Base-by-base conservation (phyloP, 1,140 invertebrate species). In the Monochamus saltuarius region DNA sequence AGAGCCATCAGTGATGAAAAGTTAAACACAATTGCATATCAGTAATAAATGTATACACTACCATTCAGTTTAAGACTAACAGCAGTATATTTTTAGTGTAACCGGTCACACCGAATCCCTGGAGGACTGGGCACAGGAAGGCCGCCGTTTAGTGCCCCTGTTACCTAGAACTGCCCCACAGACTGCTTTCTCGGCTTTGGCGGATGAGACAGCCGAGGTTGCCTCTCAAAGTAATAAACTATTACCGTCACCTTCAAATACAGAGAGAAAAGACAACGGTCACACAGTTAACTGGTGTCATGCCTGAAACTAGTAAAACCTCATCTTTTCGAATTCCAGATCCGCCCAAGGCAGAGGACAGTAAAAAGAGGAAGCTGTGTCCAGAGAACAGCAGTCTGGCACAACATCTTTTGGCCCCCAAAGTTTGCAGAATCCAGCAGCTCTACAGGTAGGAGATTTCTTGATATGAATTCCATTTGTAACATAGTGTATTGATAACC, bases 1-100 rank as follows among this genome's bases (percentile, higher is more conserved):
- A 83, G 93, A 73, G 93, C 91, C 62, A 88, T 91, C 57, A 96
- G 94, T 80, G 93, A 96, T 81, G 92, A 96, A 75, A 86, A 89
- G 75, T 79, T 97, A 52, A 84, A 87, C 67, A 90, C 89, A 46
- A 91, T 97, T 77, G 91, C 93, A 68, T 88, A 92, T 73, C 87
- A 89, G 92, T 94, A 84, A 84, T 85, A 75, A 56, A 38, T 64
- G 4, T 40, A 35, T 40, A 7, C 4, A 40, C 14, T 7, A 40
- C 11, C 39, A 40, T 40, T 40, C 4, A 40, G 2, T 9, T 40
- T 40, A 40, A 8, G 14, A 40, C 38, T 42, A 42, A 42, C 16
- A 39, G 13, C 11, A 10, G 13, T 29, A 22, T 52, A 16, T 29
- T 60, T 82, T 43, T 73, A 93, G 91, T 72, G 83, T 94, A 73